Base-by-base conservation (phyloP, 1,140 invertebrate species). In the Zaprionus camerounensis region DNA sequence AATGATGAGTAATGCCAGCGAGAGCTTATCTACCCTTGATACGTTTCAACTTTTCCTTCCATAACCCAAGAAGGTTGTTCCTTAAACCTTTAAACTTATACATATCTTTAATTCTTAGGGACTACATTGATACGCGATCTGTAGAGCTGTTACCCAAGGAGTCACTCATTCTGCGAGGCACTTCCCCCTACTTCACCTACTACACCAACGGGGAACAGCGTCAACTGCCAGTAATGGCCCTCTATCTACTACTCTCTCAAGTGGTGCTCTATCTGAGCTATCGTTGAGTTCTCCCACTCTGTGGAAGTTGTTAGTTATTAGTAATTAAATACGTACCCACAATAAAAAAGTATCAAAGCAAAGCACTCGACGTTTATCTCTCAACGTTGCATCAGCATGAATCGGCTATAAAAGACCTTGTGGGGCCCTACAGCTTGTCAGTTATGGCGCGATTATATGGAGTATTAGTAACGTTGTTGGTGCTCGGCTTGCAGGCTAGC, bases 131-230 rank as follows among this genome's bases (percentile, higher is more conserved):
- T 15, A 31, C 71, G 0, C 53, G 58, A 2, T 51, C 57, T 1
- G 6, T 92, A 26, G 57, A 77, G 12, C 36, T 92, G 64, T 76
- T 79, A 28, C 81, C 91, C 56, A 92, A 91, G 65, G 91, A 92
- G 38, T 90, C 91, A 2, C 61, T 92, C 13, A 63, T 92, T 5
- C 66, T 92, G 53, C 57, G 76, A 44, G 77, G 79, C 17, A 36
- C 71, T 4, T 76, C 76, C 1, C 70, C 71, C 3, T 92, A 91
- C 11, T 92, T 69, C 22, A 75, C 67, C 11, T 92, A 92, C 28
- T 91, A 80, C 58, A 55, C 70, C 44, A 81, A 81, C n/a, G 83
- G 86, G n/a, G 78, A 84, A 44, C 41, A 46, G 22, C 81, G 71
- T 20, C 56, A 66, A 53, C 38, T 78, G 56, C 79, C 78, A 1